Conservation (phyloP, 2,113 vertebrate species). For the Andinoacara biseriatus region DNA sequence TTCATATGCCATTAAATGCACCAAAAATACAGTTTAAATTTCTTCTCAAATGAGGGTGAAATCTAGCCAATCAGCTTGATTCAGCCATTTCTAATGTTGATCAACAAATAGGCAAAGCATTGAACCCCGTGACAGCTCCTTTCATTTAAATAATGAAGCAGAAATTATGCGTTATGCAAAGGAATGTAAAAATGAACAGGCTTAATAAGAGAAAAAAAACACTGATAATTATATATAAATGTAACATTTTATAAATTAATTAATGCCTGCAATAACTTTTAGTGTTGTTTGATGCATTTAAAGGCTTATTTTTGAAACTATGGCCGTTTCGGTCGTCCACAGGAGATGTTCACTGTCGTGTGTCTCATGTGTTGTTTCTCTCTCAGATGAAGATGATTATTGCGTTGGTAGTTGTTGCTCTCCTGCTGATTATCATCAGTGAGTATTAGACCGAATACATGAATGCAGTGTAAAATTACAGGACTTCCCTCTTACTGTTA, state of each 20-base stretch:
- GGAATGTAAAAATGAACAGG: no score
- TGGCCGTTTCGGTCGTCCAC: background rate
- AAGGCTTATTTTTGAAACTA: background rate
- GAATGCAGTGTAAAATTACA: background rate
- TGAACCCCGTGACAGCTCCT: background rate
- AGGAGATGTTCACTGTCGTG: background rate
- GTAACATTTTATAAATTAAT: background rate
- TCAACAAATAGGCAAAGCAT: background rate
- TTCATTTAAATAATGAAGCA: background rate
- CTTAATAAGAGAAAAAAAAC: no score
- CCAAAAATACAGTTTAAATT: background rate
- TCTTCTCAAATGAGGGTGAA: background rate
- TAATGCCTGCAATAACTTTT: background rate
- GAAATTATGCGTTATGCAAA: background rate
- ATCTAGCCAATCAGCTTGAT: background rate
- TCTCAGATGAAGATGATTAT: conserved; percentile 94
- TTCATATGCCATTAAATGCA: background rate
- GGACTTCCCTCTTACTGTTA: background rate
- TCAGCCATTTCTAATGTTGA: background rate
- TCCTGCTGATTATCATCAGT: conserved; percentile 95
- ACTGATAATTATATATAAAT: no score
- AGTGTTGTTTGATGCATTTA: background rate
- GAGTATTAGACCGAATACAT: conserved; percentile 72
- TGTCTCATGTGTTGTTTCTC: conserved; percentile 2
- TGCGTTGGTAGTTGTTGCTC: conserved; percentile 84